Percentiles rank a stretch among this genome's conserved stretches.
These are phyloP conservation scores for Agrypnia vestita DNA, from an alignment of 1,140 invertebrate genomes.

Conservation along the genomic window DNA sequence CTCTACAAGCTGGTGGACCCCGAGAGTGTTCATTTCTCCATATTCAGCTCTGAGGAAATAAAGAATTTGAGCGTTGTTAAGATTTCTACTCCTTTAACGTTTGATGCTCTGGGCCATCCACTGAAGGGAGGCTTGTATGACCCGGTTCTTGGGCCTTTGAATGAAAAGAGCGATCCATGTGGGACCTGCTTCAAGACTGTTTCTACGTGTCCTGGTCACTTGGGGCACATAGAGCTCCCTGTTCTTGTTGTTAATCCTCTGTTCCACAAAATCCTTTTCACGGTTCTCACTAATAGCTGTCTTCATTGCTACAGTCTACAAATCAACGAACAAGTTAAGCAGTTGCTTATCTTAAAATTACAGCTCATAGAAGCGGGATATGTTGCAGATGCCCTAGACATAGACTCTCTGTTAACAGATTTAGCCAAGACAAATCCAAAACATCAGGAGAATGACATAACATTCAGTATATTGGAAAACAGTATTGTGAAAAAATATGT, in stretches of 20 bases:
- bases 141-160: conserved; percentile 79
- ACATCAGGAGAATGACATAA: conserved; percentile 58
- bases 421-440: conserved; percentile 61
- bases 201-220: conserved; percentile 91
- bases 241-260: conserved; percentile 94
- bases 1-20: conserved; percentile 67
- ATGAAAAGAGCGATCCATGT: conserved; percentile 81
- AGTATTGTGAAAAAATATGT: conserved; percentile 68
- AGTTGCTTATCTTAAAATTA: conserved; percentile 82
- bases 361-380: conserved; percentile 84
- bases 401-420: conserved; percentile 74
- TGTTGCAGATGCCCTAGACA: conserved; percentile 80
- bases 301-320: conserved; percentile 81
- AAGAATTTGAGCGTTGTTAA: conserved; percentile 89
- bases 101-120: conserved; percentile 90
- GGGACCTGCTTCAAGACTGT: conserved; percentile 84
- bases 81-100: conserved; percentile 86
- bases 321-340: conserved; percentile 79
- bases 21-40: conserved; percentile 77
- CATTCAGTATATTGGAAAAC: conserved; percentile 49
- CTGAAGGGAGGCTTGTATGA: conserved; percentile 91
- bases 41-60: conserved; percentile 89
- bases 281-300: conserved; percentile 81
- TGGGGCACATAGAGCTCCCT: conserved; percentile 95
- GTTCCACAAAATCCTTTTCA: conserved; percentile 84